phyloP scores from a whole-genome alignment of 2,113 vertebrate species.

The Cercocebus atys region DNA sequence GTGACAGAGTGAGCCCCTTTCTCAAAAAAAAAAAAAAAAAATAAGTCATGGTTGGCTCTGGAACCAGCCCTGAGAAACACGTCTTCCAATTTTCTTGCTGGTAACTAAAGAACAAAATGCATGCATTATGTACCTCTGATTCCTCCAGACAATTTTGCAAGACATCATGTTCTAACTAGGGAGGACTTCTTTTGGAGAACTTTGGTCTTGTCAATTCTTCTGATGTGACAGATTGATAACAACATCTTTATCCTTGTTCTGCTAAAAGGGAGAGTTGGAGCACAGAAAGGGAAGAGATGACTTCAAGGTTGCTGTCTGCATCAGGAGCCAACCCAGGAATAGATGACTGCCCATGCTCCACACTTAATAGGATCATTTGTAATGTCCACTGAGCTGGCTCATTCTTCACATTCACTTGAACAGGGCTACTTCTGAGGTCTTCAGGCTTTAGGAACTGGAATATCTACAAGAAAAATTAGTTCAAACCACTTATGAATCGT shows the following conservation, averaged over 20 bases:
- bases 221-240: not conserved
- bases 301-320: not conserved
- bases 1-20: not conserved
- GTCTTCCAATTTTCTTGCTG: not conserved
- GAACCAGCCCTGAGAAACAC: not conserved
- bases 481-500: not conserved
- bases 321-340: not conserved
- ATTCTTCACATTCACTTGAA: not conserved
- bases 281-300: not conserved
- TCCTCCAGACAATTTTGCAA: conserved; percentile 32
- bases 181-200: not conserved
- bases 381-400: not conserved
- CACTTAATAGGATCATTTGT: not conserved
- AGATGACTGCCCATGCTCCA: not conserved
- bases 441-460: not conserved
- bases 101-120: not conserved
- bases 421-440: not conserved
- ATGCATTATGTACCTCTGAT: not conserved
- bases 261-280: not conserved
- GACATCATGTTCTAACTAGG: not conserved
- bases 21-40: not conserved
- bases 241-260: conserved; percentile 20
- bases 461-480: conserved; percentile 7
- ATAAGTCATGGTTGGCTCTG: not conserved
- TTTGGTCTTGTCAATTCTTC: not conserved